These are phyloP conservation scores for Smutsia temminckii DNA, from an alignment of 2,797 vertebrate species.

Conservation along the genomic window DNA sequence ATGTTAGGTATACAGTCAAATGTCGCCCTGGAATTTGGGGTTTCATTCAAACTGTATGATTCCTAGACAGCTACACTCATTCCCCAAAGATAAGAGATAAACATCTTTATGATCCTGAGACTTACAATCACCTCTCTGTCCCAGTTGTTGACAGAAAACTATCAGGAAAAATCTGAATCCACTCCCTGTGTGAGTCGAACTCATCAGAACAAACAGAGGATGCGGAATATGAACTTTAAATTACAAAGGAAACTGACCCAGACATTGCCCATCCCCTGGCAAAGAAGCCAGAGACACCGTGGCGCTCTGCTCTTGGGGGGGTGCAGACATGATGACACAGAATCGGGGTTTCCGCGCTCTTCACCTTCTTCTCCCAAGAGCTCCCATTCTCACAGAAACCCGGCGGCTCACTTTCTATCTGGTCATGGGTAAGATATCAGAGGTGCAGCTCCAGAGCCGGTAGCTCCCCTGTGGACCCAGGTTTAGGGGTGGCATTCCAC, in stretches of 20 bases:
- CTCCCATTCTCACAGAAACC: neutral
- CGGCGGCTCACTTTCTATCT: fast-evolving
- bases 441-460: fast-evolving
- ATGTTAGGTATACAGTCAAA: fast-evolving
- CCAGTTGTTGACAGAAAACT: neutral
- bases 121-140: neutral
- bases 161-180: neutral
- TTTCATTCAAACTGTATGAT: neutral
- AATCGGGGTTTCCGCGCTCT: fast-evolving
- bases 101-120: neutral
- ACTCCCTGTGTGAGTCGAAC: neutral
- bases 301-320: fast-evolving
- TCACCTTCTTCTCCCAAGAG: neutral
- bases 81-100: neutral
- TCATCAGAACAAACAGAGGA: neutral
- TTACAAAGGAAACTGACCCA: neutral
- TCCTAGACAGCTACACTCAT: neutral
- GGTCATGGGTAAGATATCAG: fast-evolving
- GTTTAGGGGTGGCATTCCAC: neutral
- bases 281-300: fast-evolving
- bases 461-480: fast-evolving
- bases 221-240: neutral
- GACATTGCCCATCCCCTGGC: neutral
- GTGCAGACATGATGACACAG: fast-evolving
- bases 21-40: neutral